Evolutionary conservation across 2,888 invertebrate genomes (phyloP).

Genomic region (Dicranocentrus wangi): DNA sequence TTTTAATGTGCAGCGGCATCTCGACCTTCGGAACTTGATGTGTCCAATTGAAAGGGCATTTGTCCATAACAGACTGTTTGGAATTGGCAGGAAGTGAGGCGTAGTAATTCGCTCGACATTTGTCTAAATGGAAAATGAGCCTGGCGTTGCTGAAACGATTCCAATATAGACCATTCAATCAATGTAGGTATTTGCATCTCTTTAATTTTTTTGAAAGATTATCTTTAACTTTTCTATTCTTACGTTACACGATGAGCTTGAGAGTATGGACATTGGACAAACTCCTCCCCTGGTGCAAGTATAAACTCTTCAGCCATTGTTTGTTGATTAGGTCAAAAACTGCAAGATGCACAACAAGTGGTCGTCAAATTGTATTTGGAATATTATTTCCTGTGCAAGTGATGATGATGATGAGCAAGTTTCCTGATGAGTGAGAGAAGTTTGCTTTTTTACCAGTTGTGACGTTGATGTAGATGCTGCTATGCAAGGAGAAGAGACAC

Average conservation of each 20-base stretch:
- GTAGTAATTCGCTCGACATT: not conserved
- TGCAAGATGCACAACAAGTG: too few relatives aligned
- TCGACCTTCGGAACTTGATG: not conserved
- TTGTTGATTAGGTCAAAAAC: too few relatives aligned
- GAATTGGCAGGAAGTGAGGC: not conserved
- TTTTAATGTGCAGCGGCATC: not conserved
- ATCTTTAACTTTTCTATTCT: not conserved
- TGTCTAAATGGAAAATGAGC: not conserved
- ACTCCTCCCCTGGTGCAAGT: constrained; percentile 40
- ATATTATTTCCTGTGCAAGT: too few relatives aligned
- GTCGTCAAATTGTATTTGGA: too few relatives aligned
- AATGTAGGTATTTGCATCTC: not conserved
- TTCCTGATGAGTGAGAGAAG: too few relatives aligned
- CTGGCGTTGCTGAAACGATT: not conserved
- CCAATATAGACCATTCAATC: not conserved
- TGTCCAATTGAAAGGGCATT: not conserved
- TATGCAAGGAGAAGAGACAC: too few relatives aligned
- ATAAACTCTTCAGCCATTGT: constrained; percentile 12
- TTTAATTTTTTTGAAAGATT: not conserved
- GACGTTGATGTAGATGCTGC: too few relatives aligned
- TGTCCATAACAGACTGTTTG: not conserved
- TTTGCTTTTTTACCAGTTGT: too few relatives aligned
- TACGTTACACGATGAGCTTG: constrained; percentile 19
- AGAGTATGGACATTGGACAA: constrained; percentile 31
- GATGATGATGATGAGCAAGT: too few relatives aligned